These are phyloP conservation scores for Chelidonichthys spinosus DNA, from an alignment of 2,797 vertebrate genomes.

Conservation along the genomic window DNA sequence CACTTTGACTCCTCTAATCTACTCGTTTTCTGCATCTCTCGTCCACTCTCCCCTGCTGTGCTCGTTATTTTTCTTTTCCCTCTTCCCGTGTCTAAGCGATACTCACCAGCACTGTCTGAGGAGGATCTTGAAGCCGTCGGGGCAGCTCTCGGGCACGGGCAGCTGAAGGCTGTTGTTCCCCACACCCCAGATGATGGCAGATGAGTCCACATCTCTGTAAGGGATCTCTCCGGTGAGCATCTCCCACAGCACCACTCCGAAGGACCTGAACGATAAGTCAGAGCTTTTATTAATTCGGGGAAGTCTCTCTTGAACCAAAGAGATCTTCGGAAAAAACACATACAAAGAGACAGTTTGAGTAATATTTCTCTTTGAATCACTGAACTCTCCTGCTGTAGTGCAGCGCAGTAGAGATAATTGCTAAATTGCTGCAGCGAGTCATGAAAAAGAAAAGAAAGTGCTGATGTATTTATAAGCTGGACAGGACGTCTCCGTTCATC, in stretches of 20 bases:
- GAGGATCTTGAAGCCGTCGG: constrained; percentile 97
- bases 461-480: not conserved
- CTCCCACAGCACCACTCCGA: constrained; percentile 98
- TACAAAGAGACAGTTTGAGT: not conserved
- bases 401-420: constrained; percentile 1
- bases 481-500: not conserved
- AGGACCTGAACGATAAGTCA: constrained; percentile 86
- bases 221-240: constrained; percentile 96
- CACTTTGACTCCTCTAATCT: constrained; percentile 17
- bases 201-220: constrained; percentile 97
- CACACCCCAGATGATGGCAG: constrained; percentile 98
- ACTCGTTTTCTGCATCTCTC: constrained; percentile 7
- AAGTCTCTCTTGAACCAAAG: constrained; percentile 3
- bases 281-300: constrained; percentile 14
- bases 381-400: not conserved
- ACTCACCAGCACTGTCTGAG: constrained; percentile 97
- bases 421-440: not conserved
- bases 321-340: not conserved
- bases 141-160: constrained; percentile 94
- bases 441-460: not conserved
- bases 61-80: not conserved
- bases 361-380: not conserved
- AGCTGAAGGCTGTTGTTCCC: constrained; percentile 98
- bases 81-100: constrained; percentile 18
- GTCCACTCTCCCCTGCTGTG: constrained; percentile 7